phyloP scores from a whole-genome alignment of 2,797 vertebrate species.

The Rhabdophis nuchalis region DNA sequence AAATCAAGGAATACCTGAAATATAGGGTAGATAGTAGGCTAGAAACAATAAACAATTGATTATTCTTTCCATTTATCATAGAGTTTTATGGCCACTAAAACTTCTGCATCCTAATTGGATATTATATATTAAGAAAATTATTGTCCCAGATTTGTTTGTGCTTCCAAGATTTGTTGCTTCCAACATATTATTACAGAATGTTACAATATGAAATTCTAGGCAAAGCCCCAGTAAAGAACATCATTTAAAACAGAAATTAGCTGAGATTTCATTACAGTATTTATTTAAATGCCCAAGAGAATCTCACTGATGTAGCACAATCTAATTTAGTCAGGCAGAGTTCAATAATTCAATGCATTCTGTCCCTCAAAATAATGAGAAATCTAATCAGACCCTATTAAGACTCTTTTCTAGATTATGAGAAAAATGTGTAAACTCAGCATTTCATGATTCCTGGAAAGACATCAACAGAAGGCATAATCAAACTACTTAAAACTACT shows the following conservation, averaged over 20 bases:
- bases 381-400: neutral
- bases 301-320: neutral
- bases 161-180: neutral
- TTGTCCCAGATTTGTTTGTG: neutral
- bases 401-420: neutral
- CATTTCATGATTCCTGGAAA: neutral
- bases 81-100: neutral
- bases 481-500: neutral
- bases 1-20: neutral
- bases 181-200: neutral
- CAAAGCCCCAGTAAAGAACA: neutral
- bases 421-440: neutral
- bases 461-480: neutral
- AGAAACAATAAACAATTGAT: neutral
- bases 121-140: neutral
- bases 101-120: neutral
- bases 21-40: neutral
- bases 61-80: neutral
- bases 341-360: neutral
- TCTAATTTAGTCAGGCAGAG: neutral
- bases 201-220: neutral
- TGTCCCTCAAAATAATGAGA: neutral
- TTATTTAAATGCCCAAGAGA: neutral
- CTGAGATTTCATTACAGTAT: neutral
- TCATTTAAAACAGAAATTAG: neutral